Percentiles rank a stretch among this genome's conserved stretches.
Evolutionary conservation across 2,797 vertebrate genomes (phyloP).

Genomic region (Spea hammondii): DNA sequence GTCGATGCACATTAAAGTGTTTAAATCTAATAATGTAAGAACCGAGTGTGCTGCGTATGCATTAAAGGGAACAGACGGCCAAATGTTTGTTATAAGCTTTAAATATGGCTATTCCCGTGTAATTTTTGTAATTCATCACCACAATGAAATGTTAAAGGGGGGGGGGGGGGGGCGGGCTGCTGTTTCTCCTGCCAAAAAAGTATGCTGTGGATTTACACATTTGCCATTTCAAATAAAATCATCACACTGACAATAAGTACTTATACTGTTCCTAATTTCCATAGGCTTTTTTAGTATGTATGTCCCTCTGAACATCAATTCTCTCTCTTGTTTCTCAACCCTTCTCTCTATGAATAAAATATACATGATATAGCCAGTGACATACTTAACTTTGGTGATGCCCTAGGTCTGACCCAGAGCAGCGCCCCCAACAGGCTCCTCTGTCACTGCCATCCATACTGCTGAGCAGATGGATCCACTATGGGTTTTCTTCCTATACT

Average conservation of each 20-base stretch:
- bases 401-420: too few species aligned
- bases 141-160: conserved; percentile 40
- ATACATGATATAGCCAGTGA: too few species aligned
- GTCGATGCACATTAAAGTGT: too few species aligned
- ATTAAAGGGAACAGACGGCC: conserved; percentile 39
- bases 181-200: conserved; percentile 48
- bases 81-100: conserved; percentile 45
- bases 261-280: conserved; percentile 30
- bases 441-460: too few species aligned
- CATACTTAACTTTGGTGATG: too few species aligned
- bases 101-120: conserved; percentile 46
- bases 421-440: too few species aligned
- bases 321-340: too few species aligned
- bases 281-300: not conserved
- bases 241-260: conserved; percentile 49
- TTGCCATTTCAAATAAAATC: conserved; percentile 52
- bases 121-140: conserved; percentile 39
- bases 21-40: not conserved
- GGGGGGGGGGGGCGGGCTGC: conserved; percentile 23
- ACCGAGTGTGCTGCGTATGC: not conserved
- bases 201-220: conserved; percentile 50
- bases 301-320: too few species aligned
- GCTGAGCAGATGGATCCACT: too few species aligned
- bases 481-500: too few species aligned
- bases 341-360: too few species aligned